Evolutionary conservation across 2,797 vertebrate species (phyloP).

Genomic region (Taenioides sp.): DNA sequence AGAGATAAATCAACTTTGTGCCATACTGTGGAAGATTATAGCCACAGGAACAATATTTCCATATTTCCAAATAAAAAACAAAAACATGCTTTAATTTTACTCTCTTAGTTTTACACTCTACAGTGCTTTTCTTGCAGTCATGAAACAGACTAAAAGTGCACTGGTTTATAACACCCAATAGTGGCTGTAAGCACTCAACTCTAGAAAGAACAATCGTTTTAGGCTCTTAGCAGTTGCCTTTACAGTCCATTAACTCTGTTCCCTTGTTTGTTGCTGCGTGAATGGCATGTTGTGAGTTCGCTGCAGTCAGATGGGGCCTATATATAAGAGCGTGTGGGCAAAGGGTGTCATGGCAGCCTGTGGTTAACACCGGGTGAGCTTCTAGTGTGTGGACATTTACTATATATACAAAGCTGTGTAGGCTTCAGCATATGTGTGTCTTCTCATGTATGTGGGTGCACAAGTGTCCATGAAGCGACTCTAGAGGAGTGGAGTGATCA

Average conservation of each 20-base stretch:
- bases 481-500: slow-evolving; percentile 33
- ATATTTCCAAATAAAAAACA: no score
- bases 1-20: no score
- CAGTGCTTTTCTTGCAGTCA: background rate
- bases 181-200: background rate
- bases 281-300: slow-evolving; percentile 19
- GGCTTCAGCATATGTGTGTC: slow-evolving; percentile 21
- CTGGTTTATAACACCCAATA: background rate
- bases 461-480: slow-evolving; percentile 33
- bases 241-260: background rate
- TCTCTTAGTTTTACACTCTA: no score
- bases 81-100: no score
- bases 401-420: slow-evolving; percentile 28
- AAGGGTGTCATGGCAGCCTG: slow-evolving; percentile 33
- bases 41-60: background rate
- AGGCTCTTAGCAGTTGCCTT: background rate
- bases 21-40: no score
- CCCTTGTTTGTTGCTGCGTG: slow-evolving; percentile 24
- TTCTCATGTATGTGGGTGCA: slow-evolving; percentile 31
- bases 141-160: background rate
- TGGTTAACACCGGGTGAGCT: slow-evolving; percentile 31
- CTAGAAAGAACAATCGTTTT: background rate
- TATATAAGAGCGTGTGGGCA: slow-evolving; percentile 49
- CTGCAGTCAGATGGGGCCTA: slow-evolving; percentile 22
- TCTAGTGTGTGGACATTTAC: slow-evolving; percentile 11